phyloP scores from a whole-genome alignment of 2,113 vertebrate genomes.

The Strix aluco region DNA sequence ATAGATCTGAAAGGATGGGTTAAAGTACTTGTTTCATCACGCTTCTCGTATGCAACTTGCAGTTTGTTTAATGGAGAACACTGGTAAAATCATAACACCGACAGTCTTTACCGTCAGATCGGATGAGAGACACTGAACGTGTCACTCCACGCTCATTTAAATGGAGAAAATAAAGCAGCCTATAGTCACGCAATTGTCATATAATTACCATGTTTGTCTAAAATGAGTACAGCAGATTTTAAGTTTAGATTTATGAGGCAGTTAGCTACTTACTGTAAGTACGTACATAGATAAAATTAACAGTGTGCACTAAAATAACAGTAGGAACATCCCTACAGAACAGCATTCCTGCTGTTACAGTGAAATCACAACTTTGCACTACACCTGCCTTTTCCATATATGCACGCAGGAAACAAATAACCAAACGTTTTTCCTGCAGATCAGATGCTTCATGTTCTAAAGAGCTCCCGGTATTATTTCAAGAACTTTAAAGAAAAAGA shows the following conservation, averaged over 20 bases:
- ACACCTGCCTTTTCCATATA: neutral
- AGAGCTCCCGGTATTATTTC: neutral
- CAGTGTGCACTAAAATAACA: neutral
- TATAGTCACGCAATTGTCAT: neutral
- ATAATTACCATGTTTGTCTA: slow-evolving; percentile 10
- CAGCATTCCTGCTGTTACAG: neutral
- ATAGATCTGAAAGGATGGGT: neutral
- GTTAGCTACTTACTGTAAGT: neutral
- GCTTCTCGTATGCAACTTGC: neutral
- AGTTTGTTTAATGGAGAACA: neutral
- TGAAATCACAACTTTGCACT: neutral
- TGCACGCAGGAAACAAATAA: neutral
- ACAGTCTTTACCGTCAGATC: neutral
- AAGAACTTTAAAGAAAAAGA: neutral
- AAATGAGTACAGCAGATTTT: neutral
- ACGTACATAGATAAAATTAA: slow-evolving; percentile 3
- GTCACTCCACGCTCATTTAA: neutral
- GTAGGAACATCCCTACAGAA: neutral
- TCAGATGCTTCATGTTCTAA: neutral
- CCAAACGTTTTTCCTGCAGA: accelerated
- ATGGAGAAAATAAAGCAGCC: neutral
- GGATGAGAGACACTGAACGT: neutral
- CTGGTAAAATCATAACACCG: neutral
- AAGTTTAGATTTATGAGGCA: slow-evolving; percentile 29
- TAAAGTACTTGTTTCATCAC: neutral